phyloP scores from a whole-genome alignment of 2,888 invertebrate species.

The Lasioglossum calceatum region DNA sequence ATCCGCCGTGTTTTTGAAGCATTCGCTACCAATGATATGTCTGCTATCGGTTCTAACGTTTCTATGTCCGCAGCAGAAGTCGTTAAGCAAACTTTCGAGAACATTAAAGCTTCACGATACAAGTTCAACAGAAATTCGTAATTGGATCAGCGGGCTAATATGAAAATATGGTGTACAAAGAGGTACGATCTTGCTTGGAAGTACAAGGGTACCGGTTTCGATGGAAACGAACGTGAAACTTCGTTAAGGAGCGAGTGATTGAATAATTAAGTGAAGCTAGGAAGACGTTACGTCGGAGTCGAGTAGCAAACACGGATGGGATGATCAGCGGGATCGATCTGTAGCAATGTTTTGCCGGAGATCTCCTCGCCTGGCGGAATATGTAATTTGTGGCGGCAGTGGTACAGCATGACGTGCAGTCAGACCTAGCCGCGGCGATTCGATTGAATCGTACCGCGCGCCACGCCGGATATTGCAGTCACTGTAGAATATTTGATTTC shows the following conservation, averaged over 20 bases:
- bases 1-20: no score
- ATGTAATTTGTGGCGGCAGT: slow-evolving; percentile 63
- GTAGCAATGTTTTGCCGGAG: slow-evolving; percentile 57
- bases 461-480: slow-evolving; percentile 79
- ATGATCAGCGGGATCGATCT: slow-evolving; percentile 57
- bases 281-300: slow-evolving; percentile 45
- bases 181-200: slow-evolving; percentile 1
- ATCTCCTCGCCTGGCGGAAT: slow-evolving; percentile 50
- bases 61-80: neutral
- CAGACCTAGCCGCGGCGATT: slow-evolving; percentile 55
- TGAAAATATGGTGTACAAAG: neutral
- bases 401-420: slow-evolving; percentile 58
- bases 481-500: slow-evolving; percentile 81
- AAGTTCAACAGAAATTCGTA: neutral
- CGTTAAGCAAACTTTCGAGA: neutral
- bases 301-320: slow-evolving; percentile 8
- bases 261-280: slow-evolving; percentile 47
- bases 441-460: slow-evolving; percentile 48
- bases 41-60: slow-evolving; percentile 19
- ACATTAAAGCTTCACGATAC: neutral
- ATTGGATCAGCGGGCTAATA: neutral
- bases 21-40: neutral
- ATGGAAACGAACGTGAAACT: slow-evolving; percentile 30
- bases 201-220: neutral
- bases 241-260: slow-evolving; percentile 42